Evolutionary conservation across 2,888 invertebrate genomes (phyloP).

Genomic region (Schizotus pectinicornis): DNA sequence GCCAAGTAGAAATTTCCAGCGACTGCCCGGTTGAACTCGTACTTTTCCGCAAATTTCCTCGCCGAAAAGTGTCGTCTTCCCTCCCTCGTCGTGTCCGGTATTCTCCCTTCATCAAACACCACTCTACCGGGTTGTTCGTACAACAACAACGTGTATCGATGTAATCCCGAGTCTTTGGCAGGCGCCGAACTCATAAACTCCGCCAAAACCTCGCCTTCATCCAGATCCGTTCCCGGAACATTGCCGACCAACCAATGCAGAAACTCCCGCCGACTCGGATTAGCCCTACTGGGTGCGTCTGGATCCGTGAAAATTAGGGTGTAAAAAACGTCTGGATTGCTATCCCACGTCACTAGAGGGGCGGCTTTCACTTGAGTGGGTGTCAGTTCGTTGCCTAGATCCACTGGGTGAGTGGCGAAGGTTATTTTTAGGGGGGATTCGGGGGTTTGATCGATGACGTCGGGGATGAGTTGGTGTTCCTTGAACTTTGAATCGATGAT

Average conservation of each 20-base stretch:
- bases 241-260: constrained; percentile 80
- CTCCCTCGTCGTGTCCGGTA: constrained; percentile 24
- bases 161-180: constrained; percentile 71
- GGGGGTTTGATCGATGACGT: constrained; percentile 69
- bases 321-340: constrained; percentile 36
- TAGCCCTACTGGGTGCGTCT: constrained; percentile 74
- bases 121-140: constrained; percentile 69
- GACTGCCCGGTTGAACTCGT: constrained; percentile 35
- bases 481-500: constrained; percentile 1
- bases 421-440: constrained; percentile 60
- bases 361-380: constrained; percentile 72
- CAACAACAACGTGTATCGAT: constrained; percentile 72
- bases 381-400: constrained; percentile 71
- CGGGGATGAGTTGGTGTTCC: constrained; percentile 68
- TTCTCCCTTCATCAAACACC: constrained; percentile 33
- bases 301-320: constrained; percentile 67
- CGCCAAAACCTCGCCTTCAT: constrained; percentile 68
- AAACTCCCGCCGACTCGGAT: constrained; percentile 75
- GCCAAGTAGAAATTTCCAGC: constrained; percentile 42
- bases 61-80: constrained; percentile 37
- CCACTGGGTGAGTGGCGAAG: constrained; percentile 55
- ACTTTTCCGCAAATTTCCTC: constrained; percentile 36
- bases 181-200: constrained; percentile 72
- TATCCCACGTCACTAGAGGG: constrained; percentile 51
- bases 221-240: constrained; percentile 66